A percentile compares a stretch with the other conserved stretches of the same genome.
These are phyloP conservation scores for Archips crataeganus DNA, from an alignment of 2,888 invertebrate genomes.

Conservation along the genomic window DNA sequence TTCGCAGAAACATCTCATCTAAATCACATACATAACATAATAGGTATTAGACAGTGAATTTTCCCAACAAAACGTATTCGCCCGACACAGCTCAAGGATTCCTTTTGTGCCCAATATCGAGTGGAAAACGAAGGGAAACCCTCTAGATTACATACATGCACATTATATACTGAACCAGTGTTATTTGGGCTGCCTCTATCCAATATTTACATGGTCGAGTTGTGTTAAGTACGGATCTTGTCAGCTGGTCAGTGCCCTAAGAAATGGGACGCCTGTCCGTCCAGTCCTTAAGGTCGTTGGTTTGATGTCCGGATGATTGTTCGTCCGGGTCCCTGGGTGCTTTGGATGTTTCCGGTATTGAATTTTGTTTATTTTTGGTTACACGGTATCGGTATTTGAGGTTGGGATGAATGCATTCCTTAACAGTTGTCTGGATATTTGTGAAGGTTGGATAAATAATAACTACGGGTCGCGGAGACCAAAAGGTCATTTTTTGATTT, in stretches of 20 bases:
- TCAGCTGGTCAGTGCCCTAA: slow-evolving; percentile 6
- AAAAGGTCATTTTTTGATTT: too few relatives aligned
- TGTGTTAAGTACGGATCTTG: slow-evolving; percentile 4
- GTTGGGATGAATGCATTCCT: background rate
- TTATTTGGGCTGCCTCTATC: slow-evolving; percentile 9
- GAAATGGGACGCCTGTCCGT: slow-evolving; percentile 30
- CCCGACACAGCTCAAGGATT: slow-evolving; percentile 24
- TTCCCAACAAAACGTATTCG: slow-evolving; percentile 29
- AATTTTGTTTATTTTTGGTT: slow-evolving; percentile 28
- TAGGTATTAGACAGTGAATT: slow-evolving; percentile 30
- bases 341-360: slow-evolving; percentile 28
- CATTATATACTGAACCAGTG: slow-evolving; percentile 31
- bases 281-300: slow-evolving; percentile 26
- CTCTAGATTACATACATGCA: slow-evolving; percentile 36
- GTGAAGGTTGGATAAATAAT: too few relatives aligned
- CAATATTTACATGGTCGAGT: background rate
- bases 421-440: background rate
- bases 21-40: slow-evolving; percentile 19
- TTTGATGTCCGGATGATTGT: slow-evolving; percentile 35
- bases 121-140: slow-evolving; percentile 41
- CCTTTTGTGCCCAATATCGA: slow-evolving; percentile 39
- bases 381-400: background rate
- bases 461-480: too few relatives aligned
- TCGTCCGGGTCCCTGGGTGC: slow-evolving; percentile 17
- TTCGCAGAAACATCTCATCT: slow-evolving; percentile 14